Conservation (phyloP, 1,140 invertebrate species). For the Nephila pilipes region DNA sequence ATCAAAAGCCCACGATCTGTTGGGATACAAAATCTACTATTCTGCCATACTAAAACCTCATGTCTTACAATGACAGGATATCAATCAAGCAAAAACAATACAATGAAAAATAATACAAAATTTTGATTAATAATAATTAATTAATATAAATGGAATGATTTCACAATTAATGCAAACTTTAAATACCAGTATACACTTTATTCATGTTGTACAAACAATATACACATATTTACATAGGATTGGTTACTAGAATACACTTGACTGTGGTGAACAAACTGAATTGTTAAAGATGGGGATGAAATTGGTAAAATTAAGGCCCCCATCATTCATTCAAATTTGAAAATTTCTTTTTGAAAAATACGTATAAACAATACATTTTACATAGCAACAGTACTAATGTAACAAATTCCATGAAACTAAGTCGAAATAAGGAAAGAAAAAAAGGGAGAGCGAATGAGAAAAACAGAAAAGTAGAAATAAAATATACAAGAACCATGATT, state of each 20-base stretch:
- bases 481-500: background rate
- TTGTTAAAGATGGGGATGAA: background rate
- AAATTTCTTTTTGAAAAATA: background rate
- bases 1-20: too few relatives aligned
- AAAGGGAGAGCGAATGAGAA: background rate
- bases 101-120: too few relatives aligned
- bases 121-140: too few relatives aligned
- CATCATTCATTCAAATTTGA: background rate
- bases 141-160: too few relatives aligned
- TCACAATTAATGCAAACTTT: background rate
- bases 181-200: conserved; percentile 22
- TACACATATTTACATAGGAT: conserved; percentile 29
- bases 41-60: too few relatives aligned
- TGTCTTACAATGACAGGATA: too few relatives aligned
- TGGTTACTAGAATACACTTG: conserved; percentile 5
- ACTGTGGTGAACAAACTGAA: background rate
- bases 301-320: background rate
- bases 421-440: background rate
- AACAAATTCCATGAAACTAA: background rate
- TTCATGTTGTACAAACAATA: conserved; percentile 1
- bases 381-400: background rate
- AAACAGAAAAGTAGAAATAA: background rate
- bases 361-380: background rate
- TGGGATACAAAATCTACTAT: too few relatives aligned
- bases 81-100: too few relatives aligned